These are phyloP conservation scores for Calliopsis andreniformis DNA, from an alignment of 1,140 invertebrate species.

Conservation along the genomic window DNA sequence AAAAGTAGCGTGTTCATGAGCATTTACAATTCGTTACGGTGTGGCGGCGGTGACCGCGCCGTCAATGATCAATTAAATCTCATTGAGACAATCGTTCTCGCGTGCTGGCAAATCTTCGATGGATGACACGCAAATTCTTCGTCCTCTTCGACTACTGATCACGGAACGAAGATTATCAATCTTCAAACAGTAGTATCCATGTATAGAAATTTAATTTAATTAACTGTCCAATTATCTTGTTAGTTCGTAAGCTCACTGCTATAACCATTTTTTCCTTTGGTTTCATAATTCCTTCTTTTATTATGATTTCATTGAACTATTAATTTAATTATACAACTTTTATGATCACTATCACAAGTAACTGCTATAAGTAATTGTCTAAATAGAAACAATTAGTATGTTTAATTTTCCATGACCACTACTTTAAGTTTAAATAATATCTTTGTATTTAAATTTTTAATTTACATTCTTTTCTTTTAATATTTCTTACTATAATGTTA, in stretches of 20 bases:
- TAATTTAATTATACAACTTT: no score
- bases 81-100: constrained; percentile 45
- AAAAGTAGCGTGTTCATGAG: neutral
- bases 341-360: no score
- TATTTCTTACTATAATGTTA: no score
- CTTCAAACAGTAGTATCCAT: neutral
- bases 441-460: no score
- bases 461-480: no score
- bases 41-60: constrained; percentile 11
- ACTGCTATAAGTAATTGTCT: no score
- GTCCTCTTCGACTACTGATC: constrained; percentile 2
- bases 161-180: neutral
- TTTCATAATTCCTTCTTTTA: no score
- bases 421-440: no score
- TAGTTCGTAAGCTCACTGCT: neutral
- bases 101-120: constrained; percentile 43
- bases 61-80: constrained; percentile 29
- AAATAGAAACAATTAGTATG: no score
- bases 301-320: no score
- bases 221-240: neutral
- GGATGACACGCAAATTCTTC: constrained; percentile 45
- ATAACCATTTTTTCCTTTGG: neutral
- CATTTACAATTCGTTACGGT: constrained; percentile 11
- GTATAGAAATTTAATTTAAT: neutral
- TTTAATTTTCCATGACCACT: no score